Evolutionary conservation across 2,888 invertebrate species (phyloP).

Genomic region (Vandiemenella viatica): DNA sequence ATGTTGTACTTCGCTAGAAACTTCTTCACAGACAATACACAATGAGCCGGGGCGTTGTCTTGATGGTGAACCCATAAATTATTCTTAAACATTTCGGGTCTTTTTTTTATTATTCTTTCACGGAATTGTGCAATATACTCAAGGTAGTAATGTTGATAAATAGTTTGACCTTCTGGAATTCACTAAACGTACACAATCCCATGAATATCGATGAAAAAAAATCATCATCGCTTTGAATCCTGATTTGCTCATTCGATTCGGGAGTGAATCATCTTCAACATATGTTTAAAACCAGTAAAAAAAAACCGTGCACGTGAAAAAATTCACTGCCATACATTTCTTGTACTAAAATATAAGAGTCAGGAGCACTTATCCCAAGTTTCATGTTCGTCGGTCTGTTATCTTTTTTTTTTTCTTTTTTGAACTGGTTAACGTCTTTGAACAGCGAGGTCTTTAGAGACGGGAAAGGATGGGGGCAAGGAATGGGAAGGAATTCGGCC

Average conservation of each 20-base stretch:
- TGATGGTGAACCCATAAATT: constrained; percentile 2
- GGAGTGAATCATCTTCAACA: neutral
- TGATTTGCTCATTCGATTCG: no score
- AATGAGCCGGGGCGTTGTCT: neutral
- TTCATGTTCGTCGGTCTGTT: no score
- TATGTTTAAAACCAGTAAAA: neutral
- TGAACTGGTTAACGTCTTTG: no score
- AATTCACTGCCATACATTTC: neutral
- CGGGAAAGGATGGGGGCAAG: no score
- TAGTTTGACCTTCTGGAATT: neutral
- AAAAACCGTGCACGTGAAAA: neutral
- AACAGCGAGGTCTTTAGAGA: no score
- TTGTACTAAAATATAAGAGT: neutral
- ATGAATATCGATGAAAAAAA: no score
- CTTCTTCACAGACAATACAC: neutral
- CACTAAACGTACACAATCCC: no score
- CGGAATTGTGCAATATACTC: neutral
- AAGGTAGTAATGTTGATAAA: neutral
- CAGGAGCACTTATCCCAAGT: neutral
- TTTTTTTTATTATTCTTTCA: neutral
- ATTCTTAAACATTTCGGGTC: constrained; percentile 1
- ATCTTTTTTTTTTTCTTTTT: no score
- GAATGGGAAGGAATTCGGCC: no score
- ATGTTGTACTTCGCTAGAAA: constrained; percentile 1
- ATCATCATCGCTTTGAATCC: no score